Base-by-base conservation (phyloP, 2,797 vertebrate species). In the Tragopan temminckii region DNA sequence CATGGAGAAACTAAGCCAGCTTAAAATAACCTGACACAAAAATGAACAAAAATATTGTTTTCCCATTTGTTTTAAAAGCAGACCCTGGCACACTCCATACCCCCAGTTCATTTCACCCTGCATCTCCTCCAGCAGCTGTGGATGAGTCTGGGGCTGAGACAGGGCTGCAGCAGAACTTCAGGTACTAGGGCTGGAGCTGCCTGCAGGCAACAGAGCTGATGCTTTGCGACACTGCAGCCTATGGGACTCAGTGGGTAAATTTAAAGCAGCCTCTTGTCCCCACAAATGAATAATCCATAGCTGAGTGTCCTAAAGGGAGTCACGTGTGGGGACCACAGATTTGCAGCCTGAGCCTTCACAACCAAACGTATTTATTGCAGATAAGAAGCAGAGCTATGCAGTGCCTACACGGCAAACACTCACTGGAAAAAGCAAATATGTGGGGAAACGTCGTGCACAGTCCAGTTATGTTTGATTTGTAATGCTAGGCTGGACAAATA, bases 1-100 rank as follows among this genome's bases (percentile, higher is more conserved):
- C 61, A 74, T 38, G 43, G 52, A 85, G 46, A 92, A 96, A 77
- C n/a, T 79, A 93, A 78, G 94, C 27, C 86, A 92, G 35, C 42
- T 93, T 84, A 94, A 95, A 90, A 93, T 76, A 89, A 80, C 43
- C 31, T 36, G 35, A 63, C 18, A 59, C 80, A 81, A 17, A 82
- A 63, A 40, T 8, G 27, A 78, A 64, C 52, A 36, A n/a, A 31
- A 18, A 10, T 23, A 11, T 33, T 45, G 36, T 3, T 70, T 77
- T 5, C 2, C 55, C 31, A 52, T 62, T 35, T 85, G 15, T 85
- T 94, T 89, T 75, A 82, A 80, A 90, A 87, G 29, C 35, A 46
- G 16, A 50, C 69, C 9, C 17, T 1, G 5, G 46, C 24, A 21
- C 12, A 11, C 11, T 36, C 40, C 40, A 21, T 29, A 8, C 2